Evolutionary conservation across 2,797 vertebrate genomes (phyloP), one percentile per base, ranked within the genome.

Genomic region (Masticophis lateralis): DNA sequence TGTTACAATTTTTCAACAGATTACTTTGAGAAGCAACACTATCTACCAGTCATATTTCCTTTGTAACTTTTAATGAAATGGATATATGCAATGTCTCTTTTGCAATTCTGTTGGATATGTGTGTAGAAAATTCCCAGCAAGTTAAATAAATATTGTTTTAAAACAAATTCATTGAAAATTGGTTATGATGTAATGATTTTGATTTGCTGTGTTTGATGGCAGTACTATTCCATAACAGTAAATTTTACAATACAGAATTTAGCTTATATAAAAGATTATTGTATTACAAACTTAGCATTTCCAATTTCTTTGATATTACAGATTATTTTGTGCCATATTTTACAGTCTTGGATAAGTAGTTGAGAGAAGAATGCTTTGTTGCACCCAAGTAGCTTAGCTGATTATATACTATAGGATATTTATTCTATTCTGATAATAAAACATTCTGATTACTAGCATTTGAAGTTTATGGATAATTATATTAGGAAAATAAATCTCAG

Each of bases 151-250:
- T 0, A 57, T 93, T 53, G 90, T 96, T 96, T 96, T 93, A 94
- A 97, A 96, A 86, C 60, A 93, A 92, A 79, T 86, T 95, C 86
- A 90, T 94, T 96, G 96, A 97, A 94, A 94, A 92, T 94, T 92
- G 83, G 43, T 51, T 96, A 25, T 94, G 94, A 91, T 87, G 95
- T 53, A 89, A 95, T 57, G 92, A 28, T 91, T 43, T 91, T 94
- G 32, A 51, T 60, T 94, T 87, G 74, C 88, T 95, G 92, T 43
- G 63, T 95, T 90, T 55, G 92, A 90, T 93, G 69, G 93, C 96
- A 96, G 95, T 91, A 93, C 43, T 59, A 28, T 93, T 96, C 83
- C 56, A 66, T n/a, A 93, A 90, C 60, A 55, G 92, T 89, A 94
- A 94, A 95, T 95, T 94, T 93, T 92, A 95, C 94, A 96, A 94